phyloP scores from a whole-genome alignment of 2,888 invertebrate genomes.

The Achlya flavicornis region DNA sequence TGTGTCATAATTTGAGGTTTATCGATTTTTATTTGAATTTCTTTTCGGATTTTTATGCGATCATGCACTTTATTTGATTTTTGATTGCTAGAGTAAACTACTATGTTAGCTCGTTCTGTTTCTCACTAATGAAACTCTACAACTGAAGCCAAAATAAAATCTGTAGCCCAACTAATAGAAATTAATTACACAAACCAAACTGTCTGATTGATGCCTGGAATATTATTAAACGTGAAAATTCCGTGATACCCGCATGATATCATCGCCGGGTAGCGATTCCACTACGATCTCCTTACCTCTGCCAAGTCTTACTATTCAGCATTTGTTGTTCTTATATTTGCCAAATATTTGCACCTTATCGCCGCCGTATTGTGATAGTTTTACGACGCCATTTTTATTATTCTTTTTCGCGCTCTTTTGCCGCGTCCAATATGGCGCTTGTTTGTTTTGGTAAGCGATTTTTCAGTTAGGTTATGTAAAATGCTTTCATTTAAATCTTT shows the following conservation, averaged over 20 bases:
- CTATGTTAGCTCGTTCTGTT: not conserved
- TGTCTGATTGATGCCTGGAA: not conserved
- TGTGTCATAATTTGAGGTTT: slow-evolving; percentile 24
- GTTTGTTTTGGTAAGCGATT: slow-evolving; percentile 44
- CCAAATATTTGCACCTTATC: slow-evolving; percentile 76
- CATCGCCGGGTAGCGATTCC: slow-evolving; percentile 42
- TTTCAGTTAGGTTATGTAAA: slow-evolving; percentile 28
- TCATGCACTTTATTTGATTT: not conserved
- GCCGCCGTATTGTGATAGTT: slow-evolving; percentile 62
- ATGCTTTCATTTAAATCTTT: slow-evolving; percentile 20
- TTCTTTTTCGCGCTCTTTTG: slow-evolving; percentile 52
- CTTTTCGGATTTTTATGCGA: slow-evolving; percentile 7
- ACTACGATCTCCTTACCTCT: slow-evolving; percentile 52
- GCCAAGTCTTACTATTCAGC: slow-evolving; percentile 74
- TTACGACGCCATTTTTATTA: slow-evolving; percentile 63
- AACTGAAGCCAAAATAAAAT: not conserved
- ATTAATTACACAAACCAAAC: not conserved
- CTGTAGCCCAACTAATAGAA: not conserved
- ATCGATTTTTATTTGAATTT: slow-evolving; percentile 23
- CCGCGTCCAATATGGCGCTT: slow-evolving; percentile 54
- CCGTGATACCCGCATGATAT: slow-evolving; percentile 25
- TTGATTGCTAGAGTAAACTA: not conserved
- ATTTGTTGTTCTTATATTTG: slow-evolving; percentile 73
- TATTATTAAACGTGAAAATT: slow-evolving; percentile 7
- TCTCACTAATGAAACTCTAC: not conserved